Evolutionary conservation across 2,113 vertebrate species (phyloP).

Genomic region (Budorcas taxicolor): DNA sequence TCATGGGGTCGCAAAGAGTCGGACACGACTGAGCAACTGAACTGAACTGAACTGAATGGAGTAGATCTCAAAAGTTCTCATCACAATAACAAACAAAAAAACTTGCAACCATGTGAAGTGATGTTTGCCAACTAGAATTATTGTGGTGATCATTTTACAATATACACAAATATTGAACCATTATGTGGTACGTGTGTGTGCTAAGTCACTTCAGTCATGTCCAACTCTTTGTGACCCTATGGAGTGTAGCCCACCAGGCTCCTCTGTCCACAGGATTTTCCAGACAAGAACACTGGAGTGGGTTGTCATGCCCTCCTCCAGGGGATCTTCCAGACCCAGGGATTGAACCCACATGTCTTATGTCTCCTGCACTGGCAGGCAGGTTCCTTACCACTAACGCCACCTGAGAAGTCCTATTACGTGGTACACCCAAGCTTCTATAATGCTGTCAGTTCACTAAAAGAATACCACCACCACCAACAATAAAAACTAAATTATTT

Average conservation of each 20-base stretch:
- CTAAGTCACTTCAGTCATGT: neutral
- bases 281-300: neutral
- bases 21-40: fast-evolving
- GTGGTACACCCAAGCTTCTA: neutral
- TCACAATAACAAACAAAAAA: neutral
- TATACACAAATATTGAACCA: neutral
- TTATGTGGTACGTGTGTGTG: neutral
- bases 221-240: neutral
- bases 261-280: neutral
- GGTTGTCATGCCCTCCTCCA: neutral
- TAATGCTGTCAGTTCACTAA: neutral
- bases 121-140: neutral
- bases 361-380: neutral
- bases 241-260: neutral
- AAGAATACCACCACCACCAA: neutral
- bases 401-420: neutral
- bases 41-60: neutral
- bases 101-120: neutral
- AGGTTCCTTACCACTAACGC: fast-evolving
- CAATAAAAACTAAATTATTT: neutral
- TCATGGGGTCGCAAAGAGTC: no score
- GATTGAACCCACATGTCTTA: neutral
- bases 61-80: neutral
- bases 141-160: neutral
- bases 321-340: neutral